Evolutionary conservation across 2,797 vertebrate species (phyloP), one percentile per base, ranked within the genome.

Genomic region (Hapalemur alaotrensis): DNA sequence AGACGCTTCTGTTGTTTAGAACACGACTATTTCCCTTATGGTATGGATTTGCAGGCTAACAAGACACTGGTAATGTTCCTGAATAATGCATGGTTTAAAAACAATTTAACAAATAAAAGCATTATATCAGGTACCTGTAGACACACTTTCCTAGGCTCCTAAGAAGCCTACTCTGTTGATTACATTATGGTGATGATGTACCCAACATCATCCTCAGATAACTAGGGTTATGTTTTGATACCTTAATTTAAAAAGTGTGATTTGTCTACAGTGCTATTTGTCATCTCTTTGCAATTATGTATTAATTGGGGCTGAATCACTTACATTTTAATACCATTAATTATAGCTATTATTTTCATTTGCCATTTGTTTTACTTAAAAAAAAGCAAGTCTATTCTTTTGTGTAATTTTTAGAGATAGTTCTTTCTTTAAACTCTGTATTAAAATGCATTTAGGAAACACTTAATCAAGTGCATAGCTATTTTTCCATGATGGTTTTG

Each of bases 361-460:
- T 89, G 43, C 84, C 82, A 83, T 94, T 94, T 80, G 90, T 79
- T 97, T 93, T 84, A 75, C 87, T 96, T 92, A 79, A 87, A 84
- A 95, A 95, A 92, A 97, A 69, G 38, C 70, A 57, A 91, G 48
- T 67, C 83, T 94, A 10, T 90, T 91, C 76, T 91, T 97, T 25
- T 41, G 79, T 83, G 20, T 86, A 76, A 84, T 89, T 93, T 96
- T 95, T 61, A 67, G 57, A 70, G 65, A 63, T 84, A 35, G 57
- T 88, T 67, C 83, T 96, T 93, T 91, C 79, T 84, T 83, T 81
- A 82, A 96, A 82, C 52, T 95, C 67, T 73, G 96, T 96, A 94
- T 97, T 96, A 88, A 93, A 95, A 95, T 67, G 52, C 86, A 85
- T 92, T 97, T 96, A 95, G 78, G 65, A 97, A 95, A 84, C 54